Evolutionary conservation across 2,113 vertebrate genomes (phyloP), one percentile per base, ranked within the genome.

Genomic region (Acanthisitta chloris): DNA sequence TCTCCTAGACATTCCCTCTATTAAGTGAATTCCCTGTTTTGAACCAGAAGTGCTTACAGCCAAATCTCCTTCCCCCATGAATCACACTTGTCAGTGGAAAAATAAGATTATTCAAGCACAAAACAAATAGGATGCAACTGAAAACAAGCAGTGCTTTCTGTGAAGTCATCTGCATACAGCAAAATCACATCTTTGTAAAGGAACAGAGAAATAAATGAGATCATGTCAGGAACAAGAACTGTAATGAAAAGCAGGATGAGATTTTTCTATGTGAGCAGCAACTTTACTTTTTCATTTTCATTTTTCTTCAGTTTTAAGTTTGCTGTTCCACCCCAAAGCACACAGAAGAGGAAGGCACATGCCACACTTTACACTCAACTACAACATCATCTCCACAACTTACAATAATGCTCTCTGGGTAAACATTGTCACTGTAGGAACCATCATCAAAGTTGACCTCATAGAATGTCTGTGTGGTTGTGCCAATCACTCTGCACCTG

Each of bases 401-500:
- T 97, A 99, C 99, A 15, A 98, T 91, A 74, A 99, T 97, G 96
- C 99, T 99, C 96, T 99, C 99, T 0, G 99, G 99, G 94, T 98
- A 98, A 24, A 99, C 89, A 94, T 99, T 99, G 98, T 99, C 99
- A 2, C 99, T 99, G 98, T 99, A 99, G 12, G 99, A 99, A 14
- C 99, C 99, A 1, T 99, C 99, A 0, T 99, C 99, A 2, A 99
- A 99, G 97, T 99, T 99, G 29, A 99, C 99, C 94, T 99, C 99
- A 13, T 99, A 99, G 98, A 98, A 98, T 12, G 98, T 99, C 97
- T 99, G 99, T 0, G 98, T 98, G 8, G 98, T 98, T 54, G 96
- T 97, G 88, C 99, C 99, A 3, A 99, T 99, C 92, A 99, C 97
- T 66, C 97, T 98, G 76, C 99, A 99, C 87, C 98, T 98, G 91